phyloP scores from a whole-genome alignment of 2,888 invertebrate species.

The Hyles lineata region DNA sequence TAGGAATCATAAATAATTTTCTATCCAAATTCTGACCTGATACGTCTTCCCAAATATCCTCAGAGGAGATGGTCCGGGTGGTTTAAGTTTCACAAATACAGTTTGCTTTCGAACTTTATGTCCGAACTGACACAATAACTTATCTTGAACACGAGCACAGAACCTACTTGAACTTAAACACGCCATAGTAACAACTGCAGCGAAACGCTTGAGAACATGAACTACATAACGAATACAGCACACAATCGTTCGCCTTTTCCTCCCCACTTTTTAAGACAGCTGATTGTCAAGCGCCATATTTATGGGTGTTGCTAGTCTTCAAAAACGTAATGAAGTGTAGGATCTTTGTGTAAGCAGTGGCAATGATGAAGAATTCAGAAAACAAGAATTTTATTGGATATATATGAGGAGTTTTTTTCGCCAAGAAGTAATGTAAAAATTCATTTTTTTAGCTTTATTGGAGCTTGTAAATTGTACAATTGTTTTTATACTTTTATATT shows the following conservation, averaged over 20 bases:
- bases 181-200: constrained; percentile 92
- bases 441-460: background rate
- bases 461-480: background rate
- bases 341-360: background rate
- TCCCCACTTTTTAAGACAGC: constrained; percentile 81
- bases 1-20: background rate
- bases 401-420: too few relatives aligned
- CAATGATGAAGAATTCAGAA: too few relatives aligned
- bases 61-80: constrained; percentile 85
- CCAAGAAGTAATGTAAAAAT: background rate
- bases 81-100: constrained; percentile 88
- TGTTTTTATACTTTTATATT: background rate
- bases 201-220: constrained; percentile 85
- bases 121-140: constrained; percentile 91
- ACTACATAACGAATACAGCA: constrained; percentile 78
- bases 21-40: constrained; percentile 59
- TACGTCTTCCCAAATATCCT: constrained; percentile 83
- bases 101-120: constrained; percentile 88
- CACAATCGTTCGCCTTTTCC: constrained; percentile 77
- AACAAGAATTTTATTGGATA: too few relatives aligned
- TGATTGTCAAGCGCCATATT: constrained; percentile 79
- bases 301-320: constrained; percentile 51
- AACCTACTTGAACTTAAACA: constrained; percentile 93
- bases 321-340: background rate
- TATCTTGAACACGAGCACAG: constrained; percentile 92